Evolutionary conservation across 2,113 vertebrate species (phyloP).

Genomic region (Hiodon alosoides): DNA sequence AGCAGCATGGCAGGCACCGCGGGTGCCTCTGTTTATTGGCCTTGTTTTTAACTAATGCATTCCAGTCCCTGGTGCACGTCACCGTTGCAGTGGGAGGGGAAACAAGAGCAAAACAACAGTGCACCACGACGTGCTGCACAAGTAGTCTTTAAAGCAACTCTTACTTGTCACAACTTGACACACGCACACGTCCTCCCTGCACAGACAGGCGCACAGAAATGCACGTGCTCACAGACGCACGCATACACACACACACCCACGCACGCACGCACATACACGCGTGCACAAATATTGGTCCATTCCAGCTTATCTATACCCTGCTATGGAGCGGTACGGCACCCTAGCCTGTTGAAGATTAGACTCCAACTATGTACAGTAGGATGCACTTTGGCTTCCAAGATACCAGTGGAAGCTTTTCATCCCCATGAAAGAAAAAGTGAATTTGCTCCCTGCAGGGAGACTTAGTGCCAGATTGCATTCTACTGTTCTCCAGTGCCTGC

Average conservation of each 20-base stretch:
- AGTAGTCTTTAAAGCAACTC: neutral
- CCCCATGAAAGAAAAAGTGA: neutral
- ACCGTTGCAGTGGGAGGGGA: neutral
- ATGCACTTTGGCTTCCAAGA: neutral
- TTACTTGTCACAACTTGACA: neutral
- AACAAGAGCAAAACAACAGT: neutral
- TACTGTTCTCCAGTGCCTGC: conserved; percentile 17
- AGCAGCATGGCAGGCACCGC: no score
- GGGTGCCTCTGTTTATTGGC: neutral
- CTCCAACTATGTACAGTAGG: conserved; percentile 13
- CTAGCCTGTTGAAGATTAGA: conserved; percentile 9
- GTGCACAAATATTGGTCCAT: no score
- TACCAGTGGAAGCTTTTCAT: neutral
- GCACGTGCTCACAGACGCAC: neutral
- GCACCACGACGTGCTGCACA: neutral
- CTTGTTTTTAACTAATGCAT: neutral
- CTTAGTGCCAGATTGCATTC: conserved; percentile 19
- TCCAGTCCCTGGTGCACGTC: neutral
- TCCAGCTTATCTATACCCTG: neutral
- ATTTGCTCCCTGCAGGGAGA: conserved; percentile 22
- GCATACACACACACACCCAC: neutral
- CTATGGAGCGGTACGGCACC: neutral
- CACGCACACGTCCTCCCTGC: neutral
- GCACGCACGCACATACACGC: neutral
- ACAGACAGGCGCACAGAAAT: neutral